Evolutionary conservation across 2,113 vertebrate species (phyloP), one percentile per base, ranked within the genome.

Genomic region (Gracilinanus agilis): DNA sequence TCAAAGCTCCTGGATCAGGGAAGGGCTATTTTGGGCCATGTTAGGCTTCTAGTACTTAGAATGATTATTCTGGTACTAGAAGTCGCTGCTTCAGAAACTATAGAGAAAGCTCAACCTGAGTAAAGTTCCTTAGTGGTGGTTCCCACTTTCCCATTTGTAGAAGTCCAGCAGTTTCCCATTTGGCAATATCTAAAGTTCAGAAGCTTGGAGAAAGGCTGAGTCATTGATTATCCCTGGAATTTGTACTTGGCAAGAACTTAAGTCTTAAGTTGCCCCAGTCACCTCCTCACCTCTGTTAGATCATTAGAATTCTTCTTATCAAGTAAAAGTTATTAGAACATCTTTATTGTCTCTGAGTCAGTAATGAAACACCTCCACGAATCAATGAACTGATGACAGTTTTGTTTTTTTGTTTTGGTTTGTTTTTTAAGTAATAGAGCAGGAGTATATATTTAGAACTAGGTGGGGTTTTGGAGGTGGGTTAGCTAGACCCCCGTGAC

Each of bases 321-420:
- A 95, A 96, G 97, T 97, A 96, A 97, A 95, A 88, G 13, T 6
- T 29, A 3, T 49, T 54, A 29, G 56, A 94, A 54, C 90, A 44
- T 13, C 13, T 91, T 91, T 21, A 49, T 49, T 49, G 49, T 49
- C 49, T 49, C 49, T 49, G 49, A 49, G 49, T 49, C 49, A 49
- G 49, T 40, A 40, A 67, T 67, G 58, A 67, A 67, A 34, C 55
- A 55, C 55, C 16, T 19, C 19, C 19, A 55, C 58, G 29, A 67
- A 67, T 67, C 27, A 13, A 34, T 67, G 58, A 67, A 83, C 19
- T 40, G n/a, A 19, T 83, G 34, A 83, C 16, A 23, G n/a, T 2
- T 83, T 83, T 13, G 34, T 16, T n/a, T 0, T 67, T 61, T 61
- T n/a, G n/a, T n/a, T n/a, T n/a, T n/a, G n/a, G n/a, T n/a, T n/a